These are phyloP conservation scores for Hartigia nigra DNA, from an alignment of 2,888 invertebrate species.

Conservation along the genomic window DNA sequence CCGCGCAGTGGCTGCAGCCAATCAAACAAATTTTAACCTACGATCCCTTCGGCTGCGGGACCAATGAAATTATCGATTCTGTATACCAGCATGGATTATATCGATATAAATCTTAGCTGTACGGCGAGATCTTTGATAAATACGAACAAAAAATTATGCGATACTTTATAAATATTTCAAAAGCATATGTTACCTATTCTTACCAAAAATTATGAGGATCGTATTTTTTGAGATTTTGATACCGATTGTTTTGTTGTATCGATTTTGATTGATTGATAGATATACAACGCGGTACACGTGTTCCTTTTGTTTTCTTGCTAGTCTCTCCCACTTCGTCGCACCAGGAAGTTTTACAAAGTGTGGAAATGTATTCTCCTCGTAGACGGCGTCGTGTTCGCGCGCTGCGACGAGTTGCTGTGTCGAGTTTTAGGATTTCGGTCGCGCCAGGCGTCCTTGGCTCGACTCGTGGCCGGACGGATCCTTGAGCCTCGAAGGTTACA, in stretches of 20 bases:
- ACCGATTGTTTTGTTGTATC: background rate
- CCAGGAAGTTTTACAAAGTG: background rate
- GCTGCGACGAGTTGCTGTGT: background rate
- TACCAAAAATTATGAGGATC: background rate
- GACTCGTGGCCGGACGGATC: constrained; percentile 25
- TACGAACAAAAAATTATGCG: background rate
- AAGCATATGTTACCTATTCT: background rate
- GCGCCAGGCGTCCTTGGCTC: constrained; percentile 25
- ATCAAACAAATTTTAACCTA: constrained; percentile 1
- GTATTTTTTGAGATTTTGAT: background rate
- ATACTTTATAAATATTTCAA: background rate
- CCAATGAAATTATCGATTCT: background rate
- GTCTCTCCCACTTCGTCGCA: background rate
- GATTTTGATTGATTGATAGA: background rate
- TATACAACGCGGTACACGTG: background rate
- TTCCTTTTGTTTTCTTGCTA: background rate
- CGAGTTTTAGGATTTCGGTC: constrained; percentile 2
- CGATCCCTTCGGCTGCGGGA: background rate
- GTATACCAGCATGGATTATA: background rate
- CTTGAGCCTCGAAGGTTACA: constrained; percentile 41
- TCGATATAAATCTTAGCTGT: background rate
- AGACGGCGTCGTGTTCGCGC: background rate
- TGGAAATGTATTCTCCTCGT: background rate
- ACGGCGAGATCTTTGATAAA: too few relatives aligned
- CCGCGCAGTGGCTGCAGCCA: constrained; percentile 21